Base-by-base conservation (phyloP, 1,140 invertebrate species). In the Hormaphis cornu region DNA sequence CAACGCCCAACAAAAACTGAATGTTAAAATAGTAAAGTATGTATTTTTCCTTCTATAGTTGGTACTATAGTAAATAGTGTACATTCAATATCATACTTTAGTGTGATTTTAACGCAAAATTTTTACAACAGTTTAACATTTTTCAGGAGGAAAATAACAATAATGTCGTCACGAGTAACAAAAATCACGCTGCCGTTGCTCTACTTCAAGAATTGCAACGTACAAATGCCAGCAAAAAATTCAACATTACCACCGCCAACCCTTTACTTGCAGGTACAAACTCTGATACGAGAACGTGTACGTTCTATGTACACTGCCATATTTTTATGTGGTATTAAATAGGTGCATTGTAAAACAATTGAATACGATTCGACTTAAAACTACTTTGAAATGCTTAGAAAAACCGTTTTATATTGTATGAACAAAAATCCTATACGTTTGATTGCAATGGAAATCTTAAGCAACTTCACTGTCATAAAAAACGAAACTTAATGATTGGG, bases 201-300 rank as follows among this genome's bases (percentile, higher is more conserved):
- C 63, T 75, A 10, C 71, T 75, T 10, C 75, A 75, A 56, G 75
- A 76, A 70, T 66, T 75, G 16, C 74, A 77, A 44, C 70, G 73
- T 30, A 33, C 61, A 30, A 77, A 75, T 70, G 81, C 81, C 46
- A 83, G 81, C 26, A 82, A 84, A 73, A 87, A 87, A 79, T 87
- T 87, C 75, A 89, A 87, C 69, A 90, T 91, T 56, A 89, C 88
- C 2, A 88, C 88, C 0, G 86, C 87, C 16, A 91, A 91, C 78
- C 89, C 89, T 35, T 80, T 91, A 46, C 80, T 91, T 71, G 89
- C 89, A 76, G 84, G 84, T 85, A 76, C 76, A 76, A 56, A 56
- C 20, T 40, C 14, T n/a, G 7, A 40, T 37, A 37, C 1, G 9
- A n/a, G 22, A 26, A 58, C 24, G 40, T 40, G 54, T 26, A 16